Evolutionary conservation across 1,140 invertebrate genomes (phyloP).

Genomic region (Coenobita brevimanus): DNA sequence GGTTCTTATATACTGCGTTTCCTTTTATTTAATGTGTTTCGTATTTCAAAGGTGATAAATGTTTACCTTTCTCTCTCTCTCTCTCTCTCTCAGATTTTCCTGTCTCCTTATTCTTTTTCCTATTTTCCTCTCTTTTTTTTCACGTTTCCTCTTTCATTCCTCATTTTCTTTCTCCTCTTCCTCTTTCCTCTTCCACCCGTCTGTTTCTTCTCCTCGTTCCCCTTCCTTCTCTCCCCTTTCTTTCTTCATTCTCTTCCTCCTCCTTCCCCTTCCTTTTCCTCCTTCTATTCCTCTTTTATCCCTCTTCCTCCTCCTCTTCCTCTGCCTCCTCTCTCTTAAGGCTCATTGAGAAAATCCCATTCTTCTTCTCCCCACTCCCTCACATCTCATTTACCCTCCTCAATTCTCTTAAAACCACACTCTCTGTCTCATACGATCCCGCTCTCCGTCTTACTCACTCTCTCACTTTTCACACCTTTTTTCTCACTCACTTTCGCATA

Average conservation of each 20-base stretch:
- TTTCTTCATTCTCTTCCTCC: background rate
- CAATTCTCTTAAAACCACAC: background rate
- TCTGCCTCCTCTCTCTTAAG: too few species aligned
- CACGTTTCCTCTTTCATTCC: too few species aligned
- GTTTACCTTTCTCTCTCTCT: too few species aligned
- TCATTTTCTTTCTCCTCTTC: background rate
- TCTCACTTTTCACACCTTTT: background rate
- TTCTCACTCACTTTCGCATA: background rate
- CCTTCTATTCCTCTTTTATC: background rate
- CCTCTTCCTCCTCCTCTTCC: too few species aligned
- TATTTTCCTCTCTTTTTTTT: too few species aligned
- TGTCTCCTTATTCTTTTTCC: too few species aligned
- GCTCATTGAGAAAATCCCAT: background rate
- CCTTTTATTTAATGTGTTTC: too few species aligned
- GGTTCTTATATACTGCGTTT: too few species aligned
- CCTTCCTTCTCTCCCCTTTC: background rate
- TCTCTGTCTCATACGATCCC: too few species aligned
- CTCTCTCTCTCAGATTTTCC: too few species aligned
- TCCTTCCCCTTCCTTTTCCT: background rate
- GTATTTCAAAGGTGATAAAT: too few species aligned
- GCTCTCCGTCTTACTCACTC: background rate
- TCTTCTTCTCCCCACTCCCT: background rate
- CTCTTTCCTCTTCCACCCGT: background rate
- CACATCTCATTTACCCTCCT: conserved; percentile 1
- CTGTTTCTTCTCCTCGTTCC: background rate